Evolutionary conservation across 2,797 vertebrate genomes (phyloP).

Genomic region (Uromys caudimaculatus): DNA sequence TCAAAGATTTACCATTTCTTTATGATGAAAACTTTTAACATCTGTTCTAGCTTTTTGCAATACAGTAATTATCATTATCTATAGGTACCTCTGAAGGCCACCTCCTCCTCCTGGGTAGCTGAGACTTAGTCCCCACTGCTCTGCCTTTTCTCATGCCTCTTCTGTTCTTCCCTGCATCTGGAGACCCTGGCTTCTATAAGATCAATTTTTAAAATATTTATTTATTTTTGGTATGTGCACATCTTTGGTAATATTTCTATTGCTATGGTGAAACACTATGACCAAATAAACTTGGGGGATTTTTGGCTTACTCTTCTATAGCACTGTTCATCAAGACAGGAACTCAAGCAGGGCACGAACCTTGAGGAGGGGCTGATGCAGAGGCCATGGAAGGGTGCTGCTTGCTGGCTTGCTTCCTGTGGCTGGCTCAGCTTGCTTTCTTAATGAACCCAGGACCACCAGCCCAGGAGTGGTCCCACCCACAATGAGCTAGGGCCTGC

Average conservation of each 20-base stretch:
- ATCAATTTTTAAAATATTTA: not conserved
- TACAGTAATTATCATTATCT: not conserved
- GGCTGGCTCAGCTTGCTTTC: not conserved
- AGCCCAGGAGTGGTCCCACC: not conserved
- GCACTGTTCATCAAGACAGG: not conserved
- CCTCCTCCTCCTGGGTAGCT: not conserved
- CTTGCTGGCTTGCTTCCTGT: not conserved
- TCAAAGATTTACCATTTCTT: not conserved
- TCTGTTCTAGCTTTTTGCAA: not conserved
- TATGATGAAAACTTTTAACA: not conserved
- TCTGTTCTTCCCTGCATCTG: not conserved
- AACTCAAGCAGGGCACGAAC: too few relatives aligned
- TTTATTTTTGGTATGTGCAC: not conserved
- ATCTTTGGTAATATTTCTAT: not conserved
- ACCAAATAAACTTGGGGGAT: not conserved
- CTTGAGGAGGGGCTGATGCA: not conserved
- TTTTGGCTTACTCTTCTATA: not conserved
- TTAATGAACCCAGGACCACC: not conserved
- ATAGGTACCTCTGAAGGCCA: not conserved
- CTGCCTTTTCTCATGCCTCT: too few relatives aligned
- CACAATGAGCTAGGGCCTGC: not conserved
- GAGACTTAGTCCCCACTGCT: not conserved
- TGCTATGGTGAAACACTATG: not conserved
- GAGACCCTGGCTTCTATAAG: not conserved
- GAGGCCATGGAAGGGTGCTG: not conserved